Percentiles rank a stretch among this genome's conserved stretches.
Evolutionary conservation across 2,113 vertebrate species (phyloP).

Genomic region (Hyperopisus bebe): DNA sequence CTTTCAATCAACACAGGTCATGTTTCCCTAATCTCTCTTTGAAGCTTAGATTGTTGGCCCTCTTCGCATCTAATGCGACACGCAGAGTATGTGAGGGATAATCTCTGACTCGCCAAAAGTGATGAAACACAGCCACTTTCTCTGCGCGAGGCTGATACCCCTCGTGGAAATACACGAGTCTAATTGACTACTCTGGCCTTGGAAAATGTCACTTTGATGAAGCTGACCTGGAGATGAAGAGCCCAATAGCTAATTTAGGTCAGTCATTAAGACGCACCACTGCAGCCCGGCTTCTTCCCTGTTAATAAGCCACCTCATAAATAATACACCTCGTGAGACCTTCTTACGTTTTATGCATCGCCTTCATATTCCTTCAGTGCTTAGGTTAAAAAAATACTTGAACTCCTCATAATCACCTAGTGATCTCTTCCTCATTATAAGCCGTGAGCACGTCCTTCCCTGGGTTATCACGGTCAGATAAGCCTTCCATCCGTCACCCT

Average conservation of each 20-base stretch:
- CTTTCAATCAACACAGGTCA: not conserved
- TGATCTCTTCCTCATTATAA: constrained; percentile 45
- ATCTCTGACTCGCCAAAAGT: constrained; percentile 31
- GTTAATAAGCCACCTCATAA: constrained; percentile 33
- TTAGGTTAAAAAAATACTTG: constrained; percentile 22
- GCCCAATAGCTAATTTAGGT: constrained; percentile 41
- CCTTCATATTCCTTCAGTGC: constrained; percentile 14
- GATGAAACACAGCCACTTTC: constrained; percentile 56
- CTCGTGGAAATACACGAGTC: constrained; percentile 42
- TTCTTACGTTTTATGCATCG: not conserved
- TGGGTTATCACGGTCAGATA: constrained; percentile 36
- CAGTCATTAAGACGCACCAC: constrained; percentile 33
- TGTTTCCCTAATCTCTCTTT: constrained; percentile 50
- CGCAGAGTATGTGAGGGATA: not conserved
- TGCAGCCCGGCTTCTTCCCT: constrained; percentile 43
- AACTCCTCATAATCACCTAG: constrained; percentile 38
- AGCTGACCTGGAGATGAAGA: constrained; percentile 38
- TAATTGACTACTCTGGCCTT: constrained; percentile 46
- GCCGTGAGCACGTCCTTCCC: constrained; percentile 46
- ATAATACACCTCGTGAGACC: constrained; percentile 23
- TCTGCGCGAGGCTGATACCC: constrained; percentile 34
- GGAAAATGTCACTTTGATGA: constrained; percentile 47
- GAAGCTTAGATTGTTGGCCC: constrained; percentile 3
- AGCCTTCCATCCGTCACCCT: constrained; percentile 20
- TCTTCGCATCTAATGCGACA: not conserved